Evolutionary conservation across 2,113 vertebrate genomes (phyloP), one percentile per base, ranked within the genome.

Genomic region (Calypte anna): DNA sequence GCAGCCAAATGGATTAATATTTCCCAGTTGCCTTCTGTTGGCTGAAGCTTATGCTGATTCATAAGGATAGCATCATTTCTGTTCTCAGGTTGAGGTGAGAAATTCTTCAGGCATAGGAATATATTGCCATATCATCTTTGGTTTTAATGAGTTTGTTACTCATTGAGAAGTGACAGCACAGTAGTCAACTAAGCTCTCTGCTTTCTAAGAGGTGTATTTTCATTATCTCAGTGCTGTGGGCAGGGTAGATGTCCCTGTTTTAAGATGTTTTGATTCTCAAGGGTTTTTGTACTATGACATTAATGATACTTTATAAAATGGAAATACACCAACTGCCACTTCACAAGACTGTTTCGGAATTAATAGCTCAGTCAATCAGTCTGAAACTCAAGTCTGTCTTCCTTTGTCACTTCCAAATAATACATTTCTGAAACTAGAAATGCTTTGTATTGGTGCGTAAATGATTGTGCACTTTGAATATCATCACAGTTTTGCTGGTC

Each of bases 301-400:
- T 95, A 94, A 91, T 68, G 64, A 86, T 84, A 75, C 43, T 94
- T 89, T 30, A 73, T 90, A 82, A 91, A 86, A 92, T 48, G 51
- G 66, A 84, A 92, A 67, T 51, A 19, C 6, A 74, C 80, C 76
- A 81, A 16, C 63, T 88, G 46, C 70, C 59, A 69, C 36, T 43
- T 94, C 48, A 62, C 46, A 85, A 82, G 51, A 80, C 58, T 90
- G 54, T 90, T 94, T 91, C 72, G 76, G 88, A 87, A 69, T 83
- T 90, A 95, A 80, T 85, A 88, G 63, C n/a, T 94, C 68, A 91
- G 93, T 94, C 87, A 87, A 72, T 89, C 85, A 90, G 63, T 74
- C n/a, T 95, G 67, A 77, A 93, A 77, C 10, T 21, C 14, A 69
- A 79, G 75, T 67, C 33, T 93, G 20, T 75, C 43, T 94, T 95